These are phyloP conservation scores for Thalassarche chlororhynchos DNA, from an alignment of 2,113 vertebrate species.

Conservation along the genomic window DNA sequence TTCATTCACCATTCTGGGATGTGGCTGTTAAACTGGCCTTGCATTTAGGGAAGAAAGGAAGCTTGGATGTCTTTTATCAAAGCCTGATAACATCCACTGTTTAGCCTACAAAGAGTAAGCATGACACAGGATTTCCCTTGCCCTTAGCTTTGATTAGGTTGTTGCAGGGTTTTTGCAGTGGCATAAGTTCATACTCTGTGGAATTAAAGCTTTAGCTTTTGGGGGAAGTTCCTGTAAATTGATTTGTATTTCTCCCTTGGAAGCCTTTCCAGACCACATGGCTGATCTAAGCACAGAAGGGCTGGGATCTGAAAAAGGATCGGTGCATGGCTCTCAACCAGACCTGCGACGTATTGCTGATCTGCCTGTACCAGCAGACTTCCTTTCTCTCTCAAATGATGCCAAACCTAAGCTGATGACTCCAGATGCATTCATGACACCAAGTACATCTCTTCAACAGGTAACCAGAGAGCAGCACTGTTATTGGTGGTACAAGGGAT, in stretches of 20 bases:
- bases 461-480: constrained; percentile 27
- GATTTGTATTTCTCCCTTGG: not conserved
- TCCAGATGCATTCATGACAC: constrained; percentile 97
- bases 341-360: constrained; percentile 88
- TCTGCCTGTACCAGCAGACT: constrained; percentile 88
- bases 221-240: not conserved
- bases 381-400: constrained; percentile 82
- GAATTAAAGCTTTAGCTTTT: not conserved
- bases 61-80: not conserved
- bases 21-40: not conserved
- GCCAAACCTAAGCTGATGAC: constrained; percentile 95
- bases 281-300: constrained; percentile 80
- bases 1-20: not conserved
- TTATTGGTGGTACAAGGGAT: not conserved
- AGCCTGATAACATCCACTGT: not conserved
- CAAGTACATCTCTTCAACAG: constrained; percentile 89
- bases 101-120: not conserved
- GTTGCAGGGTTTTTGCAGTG: not conserved
- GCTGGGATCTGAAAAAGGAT: constrained; percentile 85
- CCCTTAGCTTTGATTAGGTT: not conserved
- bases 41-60: not conserved
- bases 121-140: not conserved
- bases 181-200: not conserved
- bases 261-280: constrained; percentile 87
- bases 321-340: constrained; percentile 83